Evolutionary conservation across 2,797 vertebrate species (phyloP), one percentile per base, ranked within the genome.

Genomic region (Petrocephalus sullivani): DNA sequence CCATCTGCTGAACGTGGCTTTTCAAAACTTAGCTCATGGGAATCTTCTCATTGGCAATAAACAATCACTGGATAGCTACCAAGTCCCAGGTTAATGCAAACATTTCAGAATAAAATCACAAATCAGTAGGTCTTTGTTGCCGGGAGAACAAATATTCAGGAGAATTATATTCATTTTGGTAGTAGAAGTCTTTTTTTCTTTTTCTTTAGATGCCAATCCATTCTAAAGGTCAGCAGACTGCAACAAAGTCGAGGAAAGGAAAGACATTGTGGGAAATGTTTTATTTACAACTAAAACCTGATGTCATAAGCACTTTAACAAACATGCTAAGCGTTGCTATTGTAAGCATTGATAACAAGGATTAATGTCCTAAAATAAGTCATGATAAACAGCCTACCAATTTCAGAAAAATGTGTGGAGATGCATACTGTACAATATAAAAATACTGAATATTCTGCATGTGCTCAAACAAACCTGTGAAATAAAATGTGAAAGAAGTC

Each of bases 41-140:
- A 78, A 78, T 78, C 33, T 78, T 78, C 37, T 78, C 71, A 49
- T 78, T 78, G 41, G 71, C 71, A 78, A 78, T 78, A 49, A 46
- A 2, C 71, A 49, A 41, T 49, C 7, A 9, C 71, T 78, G 71
- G 71, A 41, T 49, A n/a, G 37, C 71, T 78, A 46, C 71, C 71
- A n/a, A 4, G 41, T 49, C 41, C 14, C 71, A 78, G 71, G 71
- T 78, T 49, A n/a, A 78, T n/a, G 6, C 71, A 41, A 41, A 78
- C 16, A n/a, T 19, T 78, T 78, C 41, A 37, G 37, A 78, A 46
- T 3, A 4, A n/a, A 46, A 19, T 78, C 71, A 78, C 37, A 49
- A 49, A 78, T 49, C 71, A 78, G 19, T 41, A 49, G 71, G 71
- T 78, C 16, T n/a, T 78, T 46, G 71, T 78, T 78, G 71, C 3